Base-by-base conservation (phyloP, 1,140 invertebrate species). In the Magallana angulata region DNA sequence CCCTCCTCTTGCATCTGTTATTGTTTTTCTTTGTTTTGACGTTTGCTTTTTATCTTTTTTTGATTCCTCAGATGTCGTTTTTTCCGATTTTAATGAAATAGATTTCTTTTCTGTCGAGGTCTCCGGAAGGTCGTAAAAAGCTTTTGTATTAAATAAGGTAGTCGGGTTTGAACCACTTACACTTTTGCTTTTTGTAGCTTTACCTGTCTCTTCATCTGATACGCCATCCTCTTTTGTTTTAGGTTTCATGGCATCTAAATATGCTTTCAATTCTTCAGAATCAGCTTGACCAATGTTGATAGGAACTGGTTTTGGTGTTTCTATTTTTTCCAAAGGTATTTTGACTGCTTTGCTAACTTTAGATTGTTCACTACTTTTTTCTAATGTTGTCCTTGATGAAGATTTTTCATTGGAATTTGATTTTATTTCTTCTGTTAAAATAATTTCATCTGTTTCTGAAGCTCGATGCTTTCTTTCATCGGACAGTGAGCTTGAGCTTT, bases 351-450 rank as follows among this genome's bases (percentile, higher is more conserved):
- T 48, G 2, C 36, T 48, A 48, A 5, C 36, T 48, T 48, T 48
- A 48, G 5, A 5, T 48, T 48, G 36, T 48, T 48, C 36, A 48
- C 2, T 48, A 48, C 36, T 48, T 48, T 48, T 48, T 48, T 48
- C 36, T 48, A 48, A 48, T 48, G 2, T 68, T 30, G 16, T 30
- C 68, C 8, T 59, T 8, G 36, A 48, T 4, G 36, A 2, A 14
- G 30, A 56, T 24, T 12, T 12, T 9, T 71, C 64, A 30, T 80
- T 68, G n/a, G 56, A 58, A n/a, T 57, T 24, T 58, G 64, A 68
- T 18, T 56, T 30, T 8, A 76, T 85, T 76, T 58, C 85, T 24
- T 80, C 68, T 58, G 56, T 85, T 30, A 24, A 71, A 24, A 57
- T 14, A 14, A 80, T 56, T 57, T 80, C 57, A 85, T 59, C 16